Evolutionary conservation across 2,888 invertebrate species (phyloP).

Genomic region (Erebia epiphron): DNA sequence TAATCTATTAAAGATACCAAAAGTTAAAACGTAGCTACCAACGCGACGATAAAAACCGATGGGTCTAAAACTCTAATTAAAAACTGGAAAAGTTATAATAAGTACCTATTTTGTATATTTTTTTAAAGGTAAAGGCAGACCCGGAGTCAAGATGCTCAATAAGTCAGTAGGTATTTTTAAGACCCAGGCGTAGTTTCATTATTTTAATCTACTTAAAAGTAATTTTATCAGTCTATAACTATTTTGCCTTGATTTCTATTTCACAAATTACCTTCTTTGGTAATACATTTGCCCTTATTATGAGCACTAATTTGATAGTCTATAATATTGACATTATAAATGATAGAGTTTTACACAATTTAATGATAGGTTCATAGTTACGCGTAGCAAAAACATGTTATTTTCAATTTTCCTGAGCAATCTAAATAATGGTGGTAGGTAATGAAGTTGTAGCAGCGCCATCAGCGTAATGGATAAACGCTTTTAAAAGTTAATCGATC

Average conservation of each 20-base stretch:
- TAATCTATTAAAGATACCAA: too few relatives aligned
- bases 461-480: slow-evolving; percentile 75
- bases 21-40: too few relatives aligned
- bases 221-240: slow-evolving; percentile 24
- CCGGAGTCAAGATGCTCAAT: too few relatives aligned
- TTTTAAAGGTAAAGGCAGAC: too few relatives aligned
- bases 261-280: slow-evolving; percentile 28
- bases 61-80: too few relatives aligned
- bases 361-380: slow-evolving; percentile 37
- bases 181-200: too few relatives aligned
- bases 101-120: too few relatives aligned
- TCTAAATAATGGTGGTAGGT: slow-evolving; percentile 50
- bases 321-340: slow-evolving; percentile 27
- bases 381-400: slow-evolving; percentile 41
- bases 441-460: slow-evolving; percentile 68
- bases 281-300: slow-evolving; percentile 24
- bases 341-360: slow-evolving; percentile 33
- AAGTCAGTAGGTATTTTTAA: too few relatives aligned
- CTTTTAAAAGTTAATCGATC: slow-evolving; percentile 76
- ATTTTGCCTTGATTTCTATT: slow-evolving; percentile 31
- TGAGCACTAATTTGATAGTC: slow-evolving; percentile 24
- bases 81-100: too few relatives aligned
- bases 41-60: too few relatives aligned
- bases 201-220: neutral
- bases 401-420: slow-evolving; percentile 45